Conservation (phyloP, 2,113 vertebrate species). For the Pycnonotus jocosus region DNA sequence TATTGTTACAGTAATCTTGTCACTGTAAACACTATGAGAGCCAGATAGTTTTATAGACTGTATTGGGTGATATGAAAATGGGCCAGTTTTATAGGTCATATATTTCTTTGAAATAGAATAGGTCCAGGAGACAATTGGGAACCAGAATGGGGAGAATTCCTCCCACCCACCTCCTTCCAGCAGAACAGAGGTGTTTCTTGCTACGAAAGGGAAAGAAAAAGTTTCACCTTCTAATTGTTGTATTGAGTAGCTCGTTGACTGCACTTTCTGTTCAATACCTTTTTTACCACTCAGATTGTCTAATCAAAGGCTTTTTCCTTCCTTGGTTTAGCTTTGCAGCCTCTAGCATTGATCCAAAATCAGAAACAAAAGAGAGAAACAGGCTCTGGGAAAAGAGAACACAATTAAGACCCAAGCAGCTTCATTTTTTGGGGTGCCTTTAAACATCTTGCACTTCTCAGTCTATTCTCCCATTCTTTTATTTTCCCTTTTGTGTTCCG, state of each 20-base stretch:
- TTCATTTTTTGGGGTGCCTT: constrained; percentile 69
- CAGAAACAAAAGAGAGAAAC: constrained; percentile 32
- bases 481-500: constrained; percentile 51
- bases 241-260: constrained; percentile 57
- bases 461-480: constrained; percentile 29
- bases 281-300: constrained; percentile 66
- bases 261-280: constrained; percentile 59
- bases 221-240: constrained; percentile 68
- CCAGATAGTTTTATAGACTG: neutral
- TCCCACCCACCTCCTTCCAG: constrained; percentile 42
- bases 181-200: constrained; percentile 28
- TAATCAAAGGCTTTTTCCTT: constrained; percentile 72
- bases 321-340: constrained; percentile 50
- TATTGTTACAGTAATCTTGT: neutral
- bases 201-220: constrained; percentile 51
- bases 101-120: constrained; percentile 9
- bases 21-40: neutral
- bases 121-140: neutral
- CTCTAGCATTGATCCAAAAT: constrained; percentile 64
- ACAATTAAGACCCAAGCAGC: constrained; percentile 76
- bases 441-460: constrained; percentile 40
- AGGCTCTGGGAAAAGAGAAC: constrained; percentile 59
- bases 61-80: neutral
- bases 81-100: constrained; percentile 33
- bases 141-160: constrained; percentile 1